phyloP scores from a whole-genome alignment of 2,888 invertebrate genomes.

The Zhuqinia jingwanae region DNA sequence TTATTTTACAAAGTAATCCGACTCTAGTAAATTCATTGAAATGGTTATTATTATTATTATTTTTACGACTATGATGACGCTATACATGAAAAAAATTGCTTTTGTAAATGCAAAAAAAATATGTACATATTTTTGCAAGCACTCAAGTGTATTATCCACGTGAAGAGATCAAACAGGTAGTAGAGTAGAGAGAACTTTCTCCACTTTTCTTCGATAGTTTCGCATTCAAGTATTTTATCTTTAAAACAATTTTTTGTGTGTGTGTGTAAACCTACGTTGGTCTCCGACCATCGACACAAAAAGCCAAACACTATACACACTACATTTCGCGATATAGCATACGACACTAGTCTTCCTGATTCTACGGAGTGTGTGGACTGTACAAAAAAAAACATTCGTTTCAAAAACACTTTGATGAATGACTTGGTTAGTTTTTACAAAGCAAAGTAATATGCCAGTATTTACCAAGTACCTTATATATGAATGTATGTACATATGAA shows the following conservation, averaged over 20 bases:
- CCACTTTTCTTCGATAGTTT: not conserved
- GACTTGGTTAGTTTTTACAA: too few species aligned
- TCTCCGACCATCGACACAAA: not conserved
- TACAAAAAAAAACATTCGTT: not conserved
- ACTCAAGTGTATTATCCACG: not conserved
- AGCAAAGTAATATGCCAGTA: too few species aligned
- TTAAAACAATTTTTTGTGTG: not conserved
- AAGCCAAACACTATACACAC: not conserved
- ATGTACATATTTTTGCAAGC: too few species aligned
- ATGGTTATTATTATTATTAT: too few species aligned
- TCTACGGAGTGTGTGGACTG: not conserved
- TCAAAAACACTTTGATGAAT: slow-evolving; percentile 1
- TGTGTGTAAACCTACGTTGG: not conserved
- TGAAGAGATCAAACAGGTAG: slow-evolving; percentile 60
- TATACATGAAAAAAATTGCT: too few species aligned
- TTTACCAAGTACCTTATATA: too few species aligned
- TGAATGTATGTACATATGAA: too few species aligned
- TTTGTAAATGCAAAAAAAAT: too few species aligned
- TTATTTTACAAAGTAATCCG: too few species aligned
- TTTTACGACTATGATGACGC: too few species aligned
- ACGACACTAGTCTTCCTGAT: not conserved
- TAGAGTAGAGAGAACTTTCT: too few species aligned
- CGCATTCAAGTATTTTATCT: not conserved
- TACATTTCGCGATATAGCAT: not conserved
- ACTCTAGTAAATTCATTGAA: too few species aligned